Evolutionary conservation across 2,113 vertebrate species (phyloP).

Genomic region (Oreochromis niloticus): DNA sequence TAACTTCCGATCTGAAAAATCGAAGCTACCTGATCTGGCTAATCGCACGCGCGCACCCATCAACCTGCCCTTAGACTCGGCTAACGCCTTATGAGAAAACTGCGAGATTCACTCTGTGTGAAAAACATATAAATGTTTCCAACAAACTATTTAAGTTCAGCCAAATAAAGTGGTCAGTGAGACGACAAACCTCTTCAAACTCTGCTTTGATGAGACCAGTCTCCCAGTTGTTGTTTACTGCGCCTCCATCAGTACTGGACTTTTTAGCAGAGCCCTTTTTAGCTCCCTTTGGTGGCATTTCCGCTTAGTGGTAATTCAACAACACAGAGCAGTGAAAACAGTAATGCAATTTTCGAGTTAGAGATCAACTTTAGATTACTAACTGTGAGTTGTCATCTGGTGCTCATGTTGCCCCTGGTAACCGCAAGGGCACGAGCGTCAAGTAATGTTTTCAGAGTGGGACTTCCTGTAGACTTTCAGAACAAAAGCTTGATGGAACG

Average conservation of each 20-base stretch:
- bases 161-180: neutral
- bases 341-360: accelerated
- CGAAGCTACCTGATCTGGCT: accelerated
- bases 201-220: conserved; percentile 11
- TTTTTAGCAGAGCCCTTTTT: conserved; percentile 34
- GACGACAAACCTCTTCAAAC: conserved; percentile 51
- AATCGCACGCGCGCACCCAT: neutral
- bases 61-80: neutral
- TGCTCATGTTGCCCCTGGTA: conserved; percentile 31
- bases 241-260: neutral
- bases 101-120: neutral
- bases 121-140: accelerated
- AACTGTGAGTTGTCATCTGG: neutral
- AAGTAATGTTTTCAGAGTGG: neutral
- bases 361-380: neutral
- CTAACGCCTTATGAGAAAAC: accelerated
- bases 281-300: conserved; percentile 38
- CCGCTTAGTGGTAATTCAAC: too few species aligned
- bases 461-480: neutral
- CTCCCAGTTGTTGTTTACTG: conserved; percentile 34
- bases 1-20: neutral
- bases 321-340: neutral
- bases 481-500: neutral
- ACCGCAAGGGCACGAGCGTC: neutral
- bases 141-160: neutral